Percentiles rank a stretch among this genome's conserved stretches.
phyloP scores from a whole-genome alignment of 2,113 vertebrate species.

The Megaleporinus macrocephalus region DNA sequence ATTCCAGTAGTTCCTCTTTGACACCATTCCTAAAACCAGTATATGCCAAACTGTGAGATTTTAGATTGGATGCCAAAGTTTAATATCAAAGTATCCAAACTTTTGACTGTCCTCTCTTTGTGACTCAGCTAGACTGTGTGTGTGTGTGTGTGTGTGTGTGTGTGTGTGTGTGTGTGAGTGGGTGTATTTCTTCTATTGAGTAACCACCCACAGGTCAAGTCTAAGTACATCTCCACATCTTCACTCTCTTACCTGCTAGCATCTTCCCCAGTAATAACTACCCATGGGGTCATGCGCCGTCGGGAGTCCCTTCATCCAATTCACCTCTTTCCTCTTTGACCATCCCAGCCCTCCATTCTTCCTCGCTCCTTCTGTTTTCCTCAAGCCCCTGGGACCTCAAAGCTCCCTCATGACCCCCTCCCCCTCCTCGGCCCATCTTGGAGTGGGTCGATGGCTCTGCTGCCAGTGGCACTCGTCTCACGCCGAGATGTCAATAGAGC shows the following conservation, averaged over 20 bases:
- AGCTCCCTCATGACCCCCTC: not conserved
- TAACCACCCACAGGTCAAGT: constrained; percentile 23
- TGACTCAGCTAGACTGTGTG: not conserved
- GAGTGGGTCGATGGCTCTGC: constrained; percentile 53
- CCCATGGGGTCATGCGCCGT: not conserved
- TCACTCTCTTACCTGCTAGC: not conserved
- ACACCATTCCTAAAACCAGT: too few species aligned
- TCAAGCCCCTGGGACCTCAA: not conserved
- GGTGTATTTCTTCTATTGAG: not conserved
- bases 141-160: not conserved
- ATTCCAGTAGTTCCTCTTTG: too few species aligned
- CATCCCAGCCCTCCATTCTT: constrained; percentile 14
- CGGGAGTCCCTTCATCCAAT: not conserved
- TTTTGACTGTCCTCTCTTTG: not conserved
- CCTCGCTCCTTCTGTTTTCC: constrained; percentile 5
- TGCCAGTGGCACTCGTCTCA: constrained; percentile 44
- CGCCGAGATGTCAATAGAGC: constrained; percentile 52
- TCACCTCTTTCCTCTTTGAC: not conserved
- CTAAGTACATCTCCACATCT: constrained; percentile 3
- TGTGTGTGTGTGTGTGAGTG: not conserved
- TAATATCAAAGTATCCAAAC: not conserved
- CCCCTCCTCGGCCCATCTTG: constrained; percentile 22
- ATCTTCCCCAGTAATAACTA: constrained; percentile 34
- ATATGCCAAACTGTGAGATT: too few species aligned
- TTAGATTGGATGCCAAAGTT: not conserved